A percentile compares a stretch with the other conserved stretches of the same genome.
Conservation (phyloP, 2,888 invertebrate species). For the Agriopis aurantiaria region DNA sequence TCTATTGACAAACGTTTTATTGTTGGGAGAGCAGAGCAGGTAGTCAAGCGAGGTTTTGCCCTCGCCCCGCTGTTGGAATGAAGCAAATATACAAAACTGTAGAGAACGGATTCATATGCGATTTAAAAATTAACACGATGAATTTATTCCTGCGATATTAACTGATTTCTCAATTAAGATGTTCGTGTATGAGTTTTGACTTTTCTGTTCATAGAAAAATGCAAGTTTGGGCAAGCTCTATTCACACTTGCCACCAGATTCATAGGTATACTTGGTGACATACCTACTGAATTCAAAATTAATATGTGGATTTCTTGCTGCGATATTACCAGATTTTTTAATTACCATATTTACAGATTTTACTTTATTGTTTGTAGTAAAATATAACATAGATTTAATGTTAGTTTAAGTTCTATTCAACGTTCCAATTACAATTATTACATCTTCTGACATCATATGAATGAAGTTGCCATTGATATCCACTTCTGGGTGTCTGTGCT, state of each 20-base stretch:
- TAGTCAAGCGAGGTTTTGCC: conserved; percentile 76
- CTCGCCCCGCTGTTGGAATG: conserved; percentile 59
- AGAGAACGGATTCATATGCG: conserved; percentile 55
- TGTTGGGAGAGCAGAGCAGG: conserved; percentile 71
- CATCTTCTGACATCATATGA: neutral
- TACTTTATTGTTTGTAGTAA: neutral
- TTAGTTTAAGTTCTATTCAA: no score
- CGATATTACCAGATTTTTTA: neutral
- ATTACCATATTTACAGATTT: neutral
- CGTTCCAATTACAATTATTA: neutral
- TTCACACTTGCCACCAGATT: no score
- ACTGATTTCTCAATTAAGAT: conserved; percentile 15
- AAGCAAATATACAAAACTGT: conserved; percentile 64
- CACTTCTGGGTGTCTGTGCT: neutral
- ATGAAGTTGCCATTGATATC: neutral
- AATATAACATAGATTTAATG: neutral
- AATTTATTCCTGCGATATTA: conserved; percentile 35
- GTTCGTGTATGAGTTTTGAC: neutral
- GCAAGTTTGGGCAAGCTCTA: neutral
- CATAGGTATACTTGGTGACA: no score
- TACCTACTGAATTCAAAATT: no score
- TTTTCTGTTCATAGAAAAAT: neutral
- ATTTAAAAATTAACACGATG: conserved; percentile 64
- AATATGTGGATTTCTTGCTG: no score
- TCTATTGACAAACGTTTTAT: conserved; percentile 73